Base-by-base conservation (phyloP, 2,888 invertebrate genomes). In the Syrista parreyssii region DNA sequence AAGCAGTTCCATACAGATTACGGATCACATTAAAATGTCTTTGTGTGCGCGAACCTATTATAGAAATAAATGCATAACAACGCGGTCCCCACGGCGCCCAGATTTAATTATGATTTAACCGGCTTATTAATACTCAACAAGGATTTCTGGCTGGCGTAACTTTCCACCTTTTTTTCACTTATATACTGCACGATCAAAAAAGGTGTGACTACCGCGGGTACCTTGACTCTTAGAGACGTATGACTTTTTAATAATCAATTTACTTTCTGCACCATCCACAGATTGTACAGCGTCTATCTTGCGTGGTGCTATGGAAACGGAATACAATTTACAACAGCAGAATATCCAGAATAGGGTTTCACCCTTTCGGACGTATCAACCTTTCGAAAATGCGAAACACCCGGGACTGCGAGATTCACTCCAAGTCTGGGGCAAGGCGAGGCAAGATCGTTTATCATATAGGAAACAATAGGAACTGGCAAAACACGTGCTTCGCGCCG, bases 401-500 rank as follows among this genome's bases (percentile, higher is more conserved):
- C 74, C 78, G 73, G 75, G 55, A n/a, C 32, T n/a, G 30, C 33
- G 76, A 33, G 74, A 33, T 74, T 32, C 74, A 35, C 74, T 74
- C 74, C 74, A 30, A 30, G 74, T 77, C 78, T 71, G 80, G 76
- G 78, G 76, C 76, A 77, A 72, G 77, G 82, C 78, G 80, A 81
- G 79, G 76, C 79, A 77, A 86, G 89, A 88, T 91, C 90, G 55
- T 55, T 55, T 89, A 91, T 91, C 91, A 91, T 91, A 91, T 86
- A 90, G 90, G 86, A 91, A 91, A 91, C 91, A 91, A 91, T 91
- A 90, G 91, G 88, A 90, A 90, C 91, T 90, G 90, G 90, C 90
- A 90, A 91, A 91, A 91, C 91, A 91, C 90, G 90, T 91, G 90
- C 91, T 90, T 90, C 90, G 90, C 90, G 88, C 91, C 89, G 88